Conservation (phyloP, 1,140 invertebrate species). For the Mesaphorura yosii region DNA sequence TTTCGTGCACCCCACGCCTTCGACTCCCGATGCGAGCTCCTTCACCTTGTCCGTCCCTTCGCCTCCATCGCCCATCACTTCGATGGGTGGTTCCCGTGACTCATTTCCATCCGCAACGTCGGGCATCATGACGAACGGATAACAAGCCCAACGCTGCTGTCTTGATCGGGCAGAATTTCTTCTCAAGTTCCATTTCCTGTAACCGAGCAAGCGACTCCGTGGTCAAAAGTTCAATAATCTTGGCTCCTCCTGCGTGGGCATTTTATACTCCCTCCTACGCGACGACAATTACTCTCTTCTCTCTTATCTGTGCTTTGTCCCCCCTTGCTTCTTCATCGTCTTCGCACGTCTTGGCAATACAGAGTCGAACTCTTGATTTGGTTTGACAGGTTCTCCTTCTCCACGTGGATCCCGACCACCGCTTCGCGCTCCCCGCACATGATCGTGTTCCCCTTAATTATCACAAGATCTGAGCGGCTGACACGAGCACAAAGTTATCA, state of each 20-base stretch:
- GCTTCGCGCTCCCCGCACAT: too few relatives aligned
- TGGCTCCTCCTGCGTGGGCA: conserved; percentile 86
- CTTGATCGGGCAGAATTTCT: conserved; percentile 68
- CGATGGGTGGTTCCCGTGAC: background rate
- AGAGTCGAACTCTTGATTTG: too few relatives aligned
- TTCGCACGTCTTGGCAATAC: too few relatives aligned
- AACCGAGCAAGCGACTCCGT: conserved; percentile 82
- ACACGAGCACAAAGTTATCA: too few relatives aligned
- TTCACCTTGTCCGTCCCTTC: conserved; percentile 27
- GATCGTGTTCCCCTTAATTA: too few relatives aligned
- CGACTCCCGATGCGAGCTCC: conserved; percentile 29
- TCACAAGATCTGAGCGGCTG: too few relatives aligned
- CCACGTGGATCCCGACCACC: too few relatives aligned
- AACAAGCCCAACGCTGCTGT: conserved; percentile 58
- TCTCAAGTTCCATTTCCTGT: conserved; percentile 82
- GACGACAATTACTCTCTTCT: conserved; percentile 48
- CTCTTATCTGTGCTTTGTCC: conserved; percentile 39
- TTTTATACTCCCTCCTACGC: conserved; percentile 52
- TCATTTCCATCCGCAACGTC: conserved; percentile 35
- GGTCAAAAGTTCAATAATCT: conserved; percentile 83
- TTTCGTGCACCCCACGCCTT: conserved; percentile 44
- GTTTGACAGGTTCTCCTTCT: too few relatives aligned
- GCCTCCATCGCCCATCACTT: conserved; percentile 9
- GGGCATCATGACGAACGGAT: conserved; percentile 69
- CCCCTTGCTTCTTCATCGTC: conserved; percentile 66